Evolutionary conservation across 2,113 vertebrate genomes (phyloP), one percentile per base, ranked within the genome.

Genomic region (Leptosomus discolor): DNA sequence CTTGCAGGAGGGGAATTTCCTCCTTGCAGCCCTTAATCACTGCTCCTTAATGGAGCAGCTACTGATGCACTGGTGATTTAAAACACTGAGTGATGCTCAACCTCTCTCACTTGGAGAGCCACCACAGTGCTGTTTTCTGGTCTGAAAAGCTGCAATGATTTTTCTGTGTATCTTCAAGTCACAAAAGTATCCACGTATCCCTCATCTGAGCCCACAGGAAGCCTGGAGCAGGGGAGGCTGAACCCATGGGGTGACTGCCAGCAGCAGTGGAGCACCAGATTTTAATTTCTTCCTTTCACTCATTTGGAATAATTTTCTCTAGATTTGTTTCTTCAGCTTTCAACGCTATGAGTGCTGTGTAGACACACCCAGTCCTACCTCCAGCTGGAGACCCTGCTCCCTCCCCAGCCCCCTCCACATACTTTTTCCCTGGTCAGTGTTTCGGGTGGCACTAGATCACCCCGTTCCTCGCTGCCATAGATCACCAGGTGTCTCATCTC

Each of bases 261-360:
- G n/a, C 29, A 74, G 60, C 46, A 67, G 36, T 60, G 85, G 41
- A 69, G 22, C 29, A 69, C 8, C 20, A 68, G 7, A 13, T 85
- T 75, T 80, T 39, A 74, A 46, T 56, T 69, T 57, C 23, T 57
- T 51, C 24, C 43, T 63, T 85, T 45, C 6, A 16, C 30, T 61
- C 43, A 11, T 75, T 75, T 74, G 36, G 48, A 80, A 75, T 57
- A 1, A 63, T 51, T 80, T 69, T 57, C n/a, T 61, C 19, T 21
- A 39, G 67, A 43, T 54, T 20, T 74, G 13, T 50, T 85, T 85
- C 46, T 68, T 90, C 48, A 63, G 36, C 37, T 85, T 43, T 63
- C 1, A 1, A 51, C 57, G 54, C 14, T 80, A 15, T 1, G 1
- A 85, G 58, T 4, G 3, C 32, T 64, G 34, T 20, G 9, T 53